Conservation (phyloP, 2,888 invertebrate species). For the Dolichopus griseipennis region DNA sequence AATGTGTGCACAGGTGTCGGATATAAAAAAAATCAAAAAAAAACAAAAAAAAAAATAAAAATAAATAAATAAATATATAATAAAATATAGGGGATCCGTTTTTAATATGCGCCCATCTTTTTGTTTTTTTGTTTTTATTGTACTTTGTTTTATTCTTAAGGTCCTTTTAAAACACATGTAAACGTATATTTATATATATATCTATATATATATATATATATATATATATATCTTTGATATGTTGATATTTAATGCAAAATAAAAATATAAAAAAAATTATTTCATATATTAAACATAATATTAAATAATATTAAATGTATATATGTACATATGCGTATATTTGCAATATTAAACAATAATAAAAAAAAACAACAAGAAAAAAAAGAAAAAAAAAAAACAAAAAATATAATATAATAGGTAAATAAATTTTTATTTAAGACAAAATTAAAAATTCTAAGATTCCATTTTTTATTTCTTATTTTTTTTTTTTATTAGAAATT, state of each 20-base stretch:
- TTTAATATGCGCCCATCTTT: not conserved
- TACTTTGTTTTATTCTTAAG: not conserved
- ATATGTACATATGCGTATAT: too few relatives aligned
- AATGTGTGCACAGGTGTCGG: not conserved
- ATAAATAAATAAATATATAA: not conserved
- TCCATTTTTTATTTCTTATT: not conserved
- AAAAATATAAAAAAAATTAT: not conserved
- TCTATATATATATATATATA: too few relatives aligned
- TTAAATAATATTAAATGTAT: too few relatives aligned
- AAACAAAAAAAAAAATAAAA: not conserved
- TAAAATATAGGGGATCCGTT: not conserved
- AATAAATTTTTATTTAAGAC: constrained; percentile 6
- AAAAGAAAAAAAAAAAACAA: not conserved
- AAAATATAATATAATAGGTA: not conserved
- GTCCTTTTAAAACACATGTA: too few relatives aligned
- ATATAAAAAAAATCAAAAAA: not conserved
- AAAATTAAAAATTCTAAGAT: constrained; percentile 6
- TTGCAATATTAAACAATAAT: not conserved
- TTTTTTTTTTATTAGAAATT: not conserved
- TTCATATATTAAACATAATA: too few relatives aligned
- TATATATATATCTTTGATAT: too few relatives aligned
- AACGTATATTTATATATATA: too few relatives aligned
- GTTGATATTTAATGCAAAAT: not conserved
- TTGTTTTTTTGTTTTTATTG: too few relatives aligned
- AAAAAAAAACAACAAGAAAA: not conserved